phyloP scores from a whole-genome alignment of 2,113 vertebrate species.

The Equus przewalskii region DNA sequence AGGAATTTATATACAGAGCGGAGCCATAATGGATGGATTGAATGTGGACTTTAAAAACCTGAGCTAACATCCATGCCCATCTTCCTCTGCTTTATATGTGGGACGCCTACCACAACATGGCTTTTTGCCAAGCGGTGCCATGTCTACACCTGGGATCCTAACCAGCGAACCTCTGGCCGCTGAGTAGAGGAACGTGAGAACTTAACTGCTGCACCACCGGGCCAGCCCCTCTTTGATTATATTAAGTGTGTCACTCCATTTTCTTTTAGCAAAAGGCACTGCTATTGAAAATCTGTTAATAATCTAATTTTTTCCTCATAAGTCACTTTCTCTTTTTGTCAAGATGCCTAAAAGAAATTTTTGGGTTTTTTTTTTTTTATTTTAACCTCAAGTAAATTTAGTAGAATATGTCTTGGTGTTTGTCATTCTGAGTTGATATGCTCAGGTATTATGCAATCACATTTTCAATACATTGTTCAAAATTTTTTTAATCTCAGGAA shows the following conservation, averaged over 20 bases:
- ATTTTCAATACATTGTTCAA: background rate
- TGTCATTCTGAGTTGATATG: background rate
- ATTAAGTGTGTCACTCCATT: constrained; percentile 27
- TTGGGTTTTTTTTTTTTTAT: background rate
- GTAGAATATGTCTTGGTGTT: background rate
- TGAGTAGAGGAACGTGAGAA: too few relatives aligned
- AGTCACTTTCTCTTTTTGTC: background rate
- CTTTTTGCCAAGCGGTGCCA: too few relatives aligned
- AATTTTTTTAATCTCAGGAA: background rate
- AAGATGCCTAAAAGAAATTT: background rate
- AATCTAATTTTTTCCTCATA: background rate
- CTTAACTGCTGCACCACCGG: too few relatives aligned
- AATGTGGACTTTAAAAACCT: background rate
- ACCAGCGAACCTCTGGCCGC: too few relatives aligned
- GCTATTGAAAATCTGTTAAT: background rate
- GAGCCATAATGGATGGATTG: background rate
- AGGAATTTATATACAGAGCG: background rate
- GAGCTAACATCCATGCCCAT: too few relatives aligned
- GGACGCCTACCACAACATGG: too few relatives aligned
- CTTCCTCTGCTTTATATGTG: too few relatives aligned
- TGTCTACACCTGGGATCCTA: too few relatives aligned
- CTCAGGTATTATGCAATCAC: background rate
- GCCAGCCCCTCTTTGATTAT: background rate
- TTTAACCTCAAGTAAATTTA: background rate
- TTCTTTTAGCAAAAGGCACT: background rate